Evolutionary conservation across 2,888 invertebrate genomes (phyloP).

Genomic region (Callyntrura guangdongensis): DNA sequence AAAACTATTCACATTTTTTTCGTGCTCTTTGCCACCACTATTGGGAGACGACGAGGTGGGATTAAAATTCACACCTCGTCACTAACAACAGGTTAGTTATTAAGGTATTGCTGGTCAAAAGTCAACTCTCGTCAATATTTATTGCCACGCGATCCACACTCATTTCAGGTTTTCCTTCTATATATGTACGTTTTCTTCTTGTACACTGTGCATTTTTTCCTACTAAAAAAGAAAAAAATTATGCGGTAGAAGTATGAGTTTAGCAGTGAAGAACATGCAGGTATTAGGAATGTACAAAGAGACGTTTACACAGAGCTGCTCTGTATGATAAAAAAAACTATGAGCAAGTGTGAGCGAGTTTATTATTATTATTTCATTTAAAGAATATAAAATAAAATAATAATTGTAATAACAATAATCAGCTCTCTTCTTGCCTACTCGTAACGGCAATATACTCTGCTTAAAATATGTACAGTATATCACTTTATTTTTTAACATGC

Average conservation of each 20-base stretch:
- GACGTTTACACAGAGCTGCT: neutral
- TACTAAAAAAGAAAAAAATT: slow-evolving; percentile 44
- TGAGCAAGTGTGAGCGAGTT: slow-evolving; percentile 42
- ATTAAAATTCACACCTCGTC: slow-evolving; percentile 82
- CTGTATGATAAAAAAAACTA: neutral
- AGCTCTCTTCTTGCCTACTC: slow-evolving; percentile 39
- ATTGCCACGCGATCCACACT: slow-evolving; percentile 82
- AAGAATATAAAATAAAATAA: slow-evolving; percentile 52
- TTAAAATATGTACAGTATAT: neutral
- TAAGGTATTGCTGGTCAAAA: slow-evolving; percentile 76
- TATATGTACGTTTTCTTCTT: slow-evolving; percentile 23
- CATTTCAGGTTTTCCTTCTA: slow-evolving; percentile 68
- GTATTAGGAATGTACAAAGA: neutral
- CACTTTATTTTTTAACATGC: slow-evolving; percentile 59
- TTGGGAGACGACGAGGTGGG: slow-evolving; percentile 70
- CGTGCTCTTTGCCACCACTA: slow-evolving; percentile 9
- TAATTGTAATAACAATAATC: slow-evolving; percentile 64
- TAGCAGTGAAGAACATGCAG: neutral
- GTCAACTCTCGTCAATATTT: slow-evolving; percentile 82
- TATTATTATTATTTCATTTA: slow-evolving; percentile 64
- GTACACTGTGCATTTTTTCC: slow-evolving; percentile 44
- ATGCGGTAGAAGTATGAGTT: neutral
- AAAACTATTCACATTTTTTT: neutral
- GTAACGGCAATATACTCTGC: neutral
- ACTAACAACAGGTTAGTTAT: slow-evolving; percentile 80